Base-by-base conservation (phyloP, 2,888 invertebrate genomes). In the Agriopis leucophaearia region DNA sequence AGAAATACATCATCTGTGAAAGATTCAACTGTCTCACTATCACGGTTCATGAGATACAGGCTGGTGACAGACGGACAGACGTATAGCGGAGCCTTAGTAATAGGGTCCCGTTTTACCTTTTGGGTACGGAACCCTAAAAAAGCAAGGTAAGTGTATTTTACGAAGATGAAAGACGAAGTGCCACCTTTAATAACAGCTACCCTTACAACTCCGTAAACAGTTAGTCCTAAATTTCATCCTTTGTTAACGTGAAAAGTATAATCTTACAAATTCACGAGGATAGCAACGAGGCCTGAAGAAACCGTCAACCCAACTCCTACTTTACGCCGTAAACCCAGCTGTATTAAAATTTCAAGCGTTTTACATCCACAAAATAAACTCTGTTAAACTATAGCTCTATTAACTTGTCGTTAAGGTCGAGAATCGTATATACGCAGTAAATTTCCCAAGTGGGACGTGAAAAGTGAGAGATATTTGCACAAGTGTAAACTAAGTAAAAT, bases 401-500 rank as follows among this genome's bases (percentile, higher is more conserved):
- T 64, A n/a, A 40, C 40, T 48, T 36, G 16, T 13, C 16, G 4
- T 64, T 55, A 69, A 48, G 60, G 40, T 48, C 54, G 38, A 56
- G 51, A 72, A 64, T 66, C 27, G 57, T 47, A 3, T 27, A 27
- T 27, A 4, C 27, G 27, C 5, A 27, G 27, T 27, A 5, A 27
- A 52, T 54, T 57, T 61, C 50, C 42, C 16, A 64, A 63, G 51
- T 56, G 66, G 66, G 64, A 5, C 84, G 77, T 74, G 70, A 75
- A 80, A 81, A 77, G 80, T 73, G 65, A 69, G 71, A 66, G 72
- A 63, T 82, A 82, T 87, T 88, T 88, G 78, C 73, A 85, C 87
- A 88, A 86, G 81, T 89, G 87, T 80, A 77, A 78, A 78, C 77
- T 74, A 80, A 82, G 82, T 62, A 58, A 27, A 27, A 27, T 27